Evolutionary conservation across 2,797 vertebrate species (phyloP).

Genomic region (Uromys caudimaculatus): DNA sequence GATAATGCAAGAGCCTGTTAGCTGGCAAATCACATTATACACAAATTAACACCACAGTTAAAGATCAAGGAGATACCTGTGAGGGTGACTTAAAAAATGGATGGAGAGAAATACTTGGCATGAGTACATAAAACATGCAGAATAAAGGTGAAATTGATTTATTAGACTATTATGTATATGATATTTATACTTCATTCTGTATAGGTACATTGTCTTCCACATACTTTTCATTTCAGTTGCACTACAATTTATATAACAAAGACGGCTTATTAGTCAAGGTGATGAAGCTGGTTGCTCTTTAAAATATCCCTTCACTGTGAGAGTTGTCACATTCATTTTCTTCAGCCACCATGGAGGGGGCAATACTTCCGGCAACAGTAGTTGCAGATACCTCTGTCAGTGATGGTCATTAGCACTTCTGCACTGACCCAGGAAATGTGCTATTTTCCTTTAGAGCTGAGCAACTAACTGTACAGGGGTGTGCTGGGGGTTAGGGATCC

Average conservation of each 20-base stretch:
- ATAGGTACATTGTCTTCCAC: background rate
- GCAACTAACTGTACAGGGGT: no score
- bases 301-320: background rate
- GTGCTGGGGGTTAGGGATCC: fast-evolving
- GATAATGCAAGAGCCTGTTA: background rate
- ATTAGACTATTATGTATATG: background rate
- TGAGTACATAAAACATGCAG: background rate
- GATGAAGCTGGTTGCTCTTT: background rate
- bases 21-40: no score
- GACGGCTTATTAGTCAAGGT: background rate
- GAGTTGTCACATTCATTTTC: background rate
- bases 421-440: background rate
- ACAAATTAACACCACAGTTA: background rate
- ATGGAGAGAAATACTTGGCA: background rate
- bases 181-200: background rate
- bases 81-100: background rate
- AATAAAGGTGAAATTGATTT: background rate
- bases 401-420: background rate
- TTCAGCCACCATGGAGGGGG: background rate
- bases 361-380: no score
- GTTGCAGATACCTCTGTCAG: background rate
- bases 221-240: background rate
- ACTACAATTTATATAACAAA: background rate
- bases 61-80: background rate
- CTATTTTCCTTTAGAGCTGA: background rate